Evolutionary conservation across 1,140 invertebrate species (phyloP), one percentile per base, ranked within the genome.

Genomic region (Anastrepha ludens): DNA sequence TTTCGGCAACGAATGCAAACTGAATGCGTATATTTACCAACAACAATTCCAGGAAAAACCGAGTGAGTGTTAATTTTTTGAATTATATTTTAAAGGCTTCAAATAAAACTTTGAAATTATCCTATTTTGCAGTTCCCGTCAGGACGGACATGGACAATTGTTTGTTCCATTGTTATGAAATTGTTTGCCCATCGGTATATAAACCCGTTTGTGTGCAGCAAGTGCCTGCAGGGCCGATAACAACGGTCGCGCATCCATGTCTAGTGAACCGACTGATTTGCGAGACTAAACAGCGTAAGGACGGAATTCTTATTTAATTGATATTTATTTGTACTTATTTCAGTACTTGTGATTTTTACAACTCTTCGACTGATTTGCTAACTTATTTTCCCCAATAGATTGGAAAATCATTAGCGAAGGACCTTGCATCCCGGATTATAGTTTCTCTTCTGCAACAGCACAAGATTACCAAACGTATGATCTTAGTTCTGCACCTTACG

Each of bases 351-450:
- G 29, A 29, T 29, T 29, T 29, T 29, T 29, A 29, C 29, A 29
- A 29, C 29, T 29, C 29, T 29, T 29, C 29, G 29, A 29, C 29
- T 29, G 29, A 55, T 55, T 55, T 55, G 5, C 50, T 55, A 7
- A 5, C 9, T 55, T 55, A 55, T 55, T 8, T 11, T 55, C 50
- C 1, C 9, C 50, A 5, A 20, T 55, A 88, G 87, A 86, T n/a
- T 88, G 87, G 87, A 67, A 78, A 74, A 78, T 88, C 13, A 39
- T 88, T 50, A 59, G 86, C 67, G 58, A 86, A 13, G 87, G 87
- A 17, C 85, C 20, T 39, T 88, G 87, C 74, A 17, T 8, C 29
- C 17, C n/a, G 41, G 44, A n/a, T 5, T 81, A 81, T 81, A n/a
- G 15, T 1, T 74, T 44, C 39, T 44, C 67, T 11, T 74, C 67